phyloP scores from a whole-genome alignment of 2,113 vertebrate genomes.

The Chionis minor region DNA sequence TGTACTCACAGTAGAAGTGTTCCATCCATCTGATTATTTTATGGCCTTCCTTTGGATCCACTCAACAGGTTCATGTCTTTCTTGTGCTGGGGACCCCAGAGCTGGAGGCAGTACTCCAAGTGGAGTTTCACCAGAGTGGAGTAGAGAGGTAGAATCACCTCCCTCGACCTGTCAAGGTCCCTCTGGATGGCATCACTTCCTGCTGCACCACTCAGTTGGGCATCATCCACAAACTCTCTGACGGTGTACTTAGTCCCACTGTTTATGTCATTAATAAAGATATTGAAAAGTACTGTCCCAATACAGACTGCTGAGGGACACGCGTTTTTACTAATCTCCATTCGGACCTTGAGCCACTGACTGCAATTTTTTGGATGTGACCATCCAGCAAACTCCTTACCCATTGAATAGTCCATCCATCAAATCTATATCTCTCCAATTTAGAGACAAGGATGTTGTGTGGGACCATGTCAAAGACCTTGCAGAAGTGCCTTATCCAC shows the following conservation, averaged over 20 bases:
- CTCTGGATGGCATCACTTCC: not conserved
- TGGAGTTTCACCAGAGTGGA: not conserved
- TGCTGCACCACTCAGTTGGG: not conserved
- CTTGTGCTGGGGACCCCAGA: not conserved
- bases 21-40: not conserved
- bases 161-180: not conserved
- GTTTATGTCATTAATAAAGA: not conserved
- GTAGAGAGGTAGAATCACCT: not conserved
- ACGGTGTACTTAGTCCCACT: not conserved
- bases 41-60: not conserved
- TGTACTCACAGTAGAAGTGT: not conserved
- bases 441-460: not conserved
- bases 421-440: not conserved
- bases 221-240: rapidly evolving
- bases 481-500: not conserved
- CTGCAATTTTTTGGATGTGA: not conserved
- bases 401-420: not conserved
- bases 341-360: not conserved
- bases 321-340: not conserved
- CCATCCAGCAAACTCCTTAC: not conserved
- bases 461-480: not conserved
- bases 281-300: not conserved
- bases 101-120: not conserved
- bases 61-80: not conserved
- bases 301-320: not conserved